Conservation (phyloP, 2,797 vertebrate species). For the Eupleurogrammus muticus region DNA sequence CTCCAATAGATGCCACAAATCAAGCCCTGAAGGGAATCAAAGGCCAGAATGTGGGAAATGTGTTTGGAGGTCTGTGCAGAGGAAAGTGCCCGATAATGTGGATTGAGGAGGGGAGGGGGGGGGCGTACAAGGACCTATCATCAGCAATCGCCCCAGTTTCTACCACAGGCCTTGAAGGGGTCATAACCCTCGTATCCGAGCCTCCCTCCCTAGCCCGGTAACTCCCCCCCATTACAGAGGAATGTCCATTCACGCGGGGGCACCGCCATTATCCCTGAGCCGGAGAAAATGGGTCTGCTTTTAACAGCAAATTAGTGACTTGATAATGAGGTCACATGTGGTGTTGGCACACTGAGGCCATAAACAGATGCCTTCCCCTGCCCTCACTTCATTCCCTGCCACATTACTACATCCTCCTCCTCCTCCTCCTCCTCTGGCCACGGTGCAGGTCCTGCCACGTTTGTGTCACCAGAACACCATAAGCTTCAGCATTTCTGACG, state of each 20-base stretch:
- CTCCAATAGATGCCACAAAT: constrained; percentile 91
- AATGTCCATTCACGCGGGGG: constrained; percentile 83
- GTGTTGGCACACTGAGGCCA: constrained; percentile 72
- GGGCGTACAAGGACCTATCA: constrained; percentile 67
- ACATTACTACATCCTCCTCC: constrained; percentile 51
- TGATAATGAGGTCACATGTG: constrained; percentile 81
- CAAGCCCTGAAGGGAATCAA: constrained; percentile 91
- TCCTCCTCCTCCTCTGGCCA: constrained; percentile 40
- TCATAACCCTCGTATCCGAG: constrained; percentile 72
- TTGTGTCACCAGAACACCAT: constrained; percentile 13
- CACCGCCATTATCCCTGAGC: constrained; percentile 76
- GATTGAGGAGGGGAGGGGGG: constrained; percentile 39
- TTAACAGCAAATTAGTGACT: constrained; percentile 86
- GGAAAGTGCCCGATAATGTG: constrained; percentile 43
- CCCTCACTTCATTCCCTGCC: constrained; percentile 54
- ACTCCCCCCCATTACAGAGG: constrained; percentile 81
- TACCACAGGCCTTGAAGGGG: constrained; percentile 73
- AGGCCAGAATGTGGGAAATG: constrained; percentile 92
- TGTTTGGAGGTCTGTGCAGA: constrained; percentile 64
- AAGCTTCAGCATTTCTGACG: background rate
- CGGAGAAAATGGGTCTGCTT: constrained; percentile 77
- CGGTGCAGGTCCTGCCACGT: constrained; percentile 18
- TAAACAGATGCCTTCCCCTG: constrained; percentile 69
- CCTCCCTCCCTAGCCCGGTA: constrained; percentile 60
- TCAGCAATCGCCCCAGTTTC: constrained; percentile 77